Conservation (phyloP, 2,797 vertebrate species). For the Sandelia bainsii region DNA sequence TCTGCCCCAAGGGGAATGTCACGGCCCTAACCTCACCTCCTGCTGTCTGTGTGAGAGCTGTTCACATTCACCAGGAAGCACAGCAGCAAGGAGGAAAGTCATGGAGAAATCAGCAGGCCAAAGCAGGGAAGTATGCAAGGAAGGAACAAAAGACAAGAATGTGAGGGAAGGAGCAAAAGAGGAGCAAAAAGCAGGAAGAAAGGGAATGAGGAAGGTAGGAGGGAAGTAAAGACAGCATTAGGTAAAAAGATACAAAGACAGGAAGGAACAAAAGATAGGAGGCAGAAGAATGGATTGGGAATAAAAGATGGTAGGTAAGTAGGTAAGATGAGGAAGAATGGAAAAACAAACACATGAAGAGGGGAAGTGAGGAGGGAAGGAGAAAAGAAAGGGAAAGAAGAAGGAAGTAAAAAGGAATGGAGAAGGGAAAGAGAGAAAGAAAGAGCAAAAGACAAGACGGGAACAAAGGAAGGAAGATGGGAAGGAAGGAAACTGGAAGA, state of each 20-base stretch:
- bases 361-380: neutral
- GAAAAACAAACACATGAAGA: neutral
- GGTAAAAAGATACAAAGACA: neutral
- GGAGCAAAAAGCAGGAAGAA: neutral
- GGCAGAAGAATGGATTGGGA: neutral
- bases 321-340: neutral
- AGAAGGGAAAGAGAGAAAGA: neutral
- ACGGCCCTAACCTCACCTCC: slow-evolving; percentile 52
- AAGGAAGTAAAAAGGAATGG: neutral
- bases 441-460: neutral
- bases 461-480: neutral
- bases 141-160: neutral
- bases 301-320: neutral
- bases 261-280: neutral
- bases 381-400: neutral
- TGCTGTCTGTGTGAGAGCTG: slow-evolving; percentile 39
- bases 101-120: neutral
- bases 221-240: neutral
- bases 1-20: slow-evolving; percentile 42
- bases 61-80: slow-evolving; percentile 25
- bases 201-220: neutral
- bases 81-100: slow-evolving; percentile 25
- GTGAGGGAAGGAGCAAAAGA: no score
- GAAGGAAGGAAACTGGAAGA: no score
- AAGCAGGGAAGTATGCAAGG: neutral